These are phyloP conservation scores for Pipra filicauda DNA, from an alignment of 2,113 vertebrate species.

Conservation along the genomic window DNA sequence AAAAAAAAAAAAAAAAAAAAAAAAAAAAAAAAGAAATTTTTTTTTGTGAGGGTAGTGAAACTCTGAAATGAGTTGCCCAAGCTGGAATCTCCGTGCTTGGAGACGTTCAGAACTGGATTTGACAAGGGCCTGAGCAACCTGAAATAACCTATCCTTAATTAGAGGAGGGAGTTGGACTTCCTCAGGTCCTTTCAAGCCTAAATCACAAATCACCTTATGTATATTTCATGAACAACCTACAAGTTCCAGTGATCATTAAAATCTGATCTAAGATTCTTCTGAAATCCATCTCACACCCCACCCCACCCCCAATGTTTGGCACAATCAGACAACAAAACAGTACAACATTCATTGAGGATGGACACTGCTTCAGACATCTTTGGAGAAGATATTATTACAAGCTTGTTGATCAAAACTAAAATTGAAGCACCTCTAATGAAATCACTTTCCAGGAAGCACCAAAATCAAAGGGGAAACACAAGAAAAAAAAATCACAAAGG, in stretches of 20 bases:
- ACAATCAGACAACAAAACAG: neutral
- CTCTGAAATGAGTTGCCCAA: neutral
- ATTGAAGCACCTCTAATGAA: neutral
- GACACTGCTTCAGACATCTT: neutral
- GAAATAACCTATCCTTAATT: neutral
- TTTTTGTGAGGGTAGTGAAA: neutral
- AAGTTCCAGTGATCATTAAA: neutral
- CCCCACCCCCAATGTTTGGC: accelerated
- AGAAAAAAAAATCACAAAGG: neutral
- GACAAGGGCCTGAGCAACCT: neutral
- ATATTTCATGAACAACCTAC: neutral
- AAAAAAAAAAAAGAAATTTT: too few species aligned
- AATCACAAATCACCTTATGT: neutral
- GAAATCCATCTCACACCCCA: neutral
- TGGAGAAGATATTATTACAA: neutral
- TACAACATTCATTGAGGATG: neutral
- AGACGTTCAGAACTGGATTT: neutral
- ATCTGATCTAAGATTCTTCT: neutral
- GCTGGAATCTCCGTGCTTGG: neutral
- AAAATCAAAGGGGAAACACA: neutral
- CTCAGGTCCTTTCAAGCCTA: neutral
- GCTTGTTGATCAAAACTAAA: neutral
- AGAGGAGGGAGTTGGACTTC: neutral
- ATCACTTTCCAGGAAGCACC: neutral
- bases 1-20: too few species aligned